Evolutionary conservation across 2,113 vertebrate species (phyloP).

Genomic region (Atherinomorus stipes): DNA sequence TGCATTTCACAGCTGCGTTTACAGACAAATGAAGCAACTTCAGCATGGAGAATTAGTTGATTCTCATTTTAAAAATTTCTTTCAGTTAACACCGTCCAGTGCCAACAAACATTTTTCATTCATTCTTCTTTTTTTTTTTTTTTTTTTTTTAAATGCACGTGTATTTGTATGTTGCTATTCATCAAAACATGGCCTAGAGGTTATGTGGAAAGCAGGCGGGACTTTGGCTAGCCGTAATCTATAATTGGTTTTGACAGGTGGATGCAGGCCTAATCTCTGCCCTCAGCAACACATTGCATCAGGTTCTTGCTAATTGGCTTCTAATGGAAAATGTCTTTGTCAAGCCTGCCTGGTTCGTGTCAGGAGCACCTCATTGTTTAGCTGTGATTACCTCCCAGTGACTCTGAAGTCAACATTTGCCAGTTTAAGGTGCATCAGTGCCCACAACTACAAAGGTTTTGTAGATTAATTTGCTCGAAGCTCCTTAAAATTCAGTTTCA

Average conservation of each 20-base stretch:
- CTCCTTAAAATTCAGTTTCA: background rate
- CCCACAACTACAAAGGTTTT: slow-evolving; percentile 4
- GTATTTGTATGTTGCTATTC: background rate
- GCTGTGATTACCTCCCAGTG: slow-evolving; percentile 50
- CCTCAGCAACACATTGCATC: slow-evolving; percentile 60
- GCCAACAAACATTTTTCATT: too few relatives aligned
- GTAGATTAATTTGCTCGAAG: slow-evolving; percentile 1
- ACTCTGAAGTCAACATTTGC: slow-evolving; percentile 31
- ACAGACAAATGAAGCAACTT: background rate
- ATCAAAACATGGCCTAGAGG: background rate
- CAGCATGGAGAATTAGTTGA: background rate
- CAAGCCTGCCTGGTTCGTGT: slow-evolving; percentile 65
- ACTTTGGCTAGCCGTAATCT: slow-evolving; percentile 23
- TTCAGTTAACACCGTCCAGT: too few relatives aligned
- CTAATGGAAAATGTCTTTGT: slow-evolving; percentile 68
- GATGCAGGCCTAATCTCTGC: slow-evolving; percentile 60
- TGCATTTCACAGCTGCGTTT: background rate
- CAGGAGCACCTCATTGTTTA: slow-evolving; percentile 60
- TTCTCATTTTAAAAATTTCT: background rate
- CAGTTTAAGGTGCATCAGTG: background rate
- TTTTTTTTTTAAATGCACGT: background rate
- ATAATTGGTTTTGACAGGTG: slow-evolving; percentile 75
- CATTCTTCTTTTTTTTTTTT: too few relatives aligned
- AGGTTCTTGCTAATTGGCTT: slow-evolving; percentile 71
- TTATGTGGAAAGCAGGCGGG: slow-evolving; percentile 12